Percentiles rank a stretch among this genome's conserved stretches.
Evolutionary conservation across 2,888 invertebrate genomes (phyloP).

Genomic region (Heliconius ethilla): DNA sequence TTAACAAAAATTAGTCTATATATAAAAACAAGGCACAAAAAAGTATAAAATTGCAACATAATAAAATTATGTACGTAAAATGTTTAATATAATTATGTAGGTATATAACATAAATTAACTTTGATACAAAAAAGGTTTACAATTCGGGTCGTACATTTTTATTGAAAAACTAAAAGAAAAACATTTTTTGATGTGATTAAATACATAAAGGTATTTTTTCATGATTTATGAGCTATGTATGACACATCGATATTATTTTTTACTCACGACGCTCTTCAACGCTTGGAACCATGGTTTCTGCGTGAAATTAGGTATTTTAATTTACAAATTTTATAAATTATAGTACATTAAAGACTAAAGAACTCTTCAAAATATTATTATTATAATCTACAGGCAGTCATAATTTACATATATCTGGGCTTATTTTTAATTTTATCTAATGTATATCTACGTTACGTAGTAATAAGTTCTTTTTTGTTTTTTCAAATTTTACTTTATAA

Average conservation of each 20-base stretch:
- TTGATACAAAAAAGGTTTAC: background rate
- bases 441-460: no score
- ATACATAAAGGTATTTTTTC: background rate
- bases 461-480: no score
- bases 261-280: slow-evolving; percentile 79
- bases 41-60: slow-evolving; percentile 14
- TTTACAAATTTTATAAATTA: background rate
- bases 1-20: slow-evolving; percentile 41
- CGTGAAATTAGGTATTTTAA: slow-evolving; percentile 25
- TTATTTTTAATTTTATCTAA: no score
- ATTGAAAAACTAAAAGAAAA: background rate
- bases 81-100: background rate
- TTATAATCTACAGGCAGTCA: no score
- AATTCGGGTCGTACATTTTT: background rate
- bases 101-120: background rate
- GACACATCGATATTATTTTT: slow-evolving; percentile 42
- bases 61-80: background rate
- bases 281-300: slow-evolving; percentile 82
- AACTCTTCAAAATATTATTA: no score
- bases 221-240: slow-evolving; percentile 9
- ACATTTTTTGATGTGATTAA: background rate
- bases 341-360: background rate
- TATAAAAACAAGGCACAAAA: background rate
- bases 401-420: no score
- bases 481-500: no score